A percentile compares a stretch with the other conserved stretches of the same genome.
Evolutionary conservation across 1,140 invertebrate genomes (phyloP).

Genomic region (Cydia strobilella): DNA sequence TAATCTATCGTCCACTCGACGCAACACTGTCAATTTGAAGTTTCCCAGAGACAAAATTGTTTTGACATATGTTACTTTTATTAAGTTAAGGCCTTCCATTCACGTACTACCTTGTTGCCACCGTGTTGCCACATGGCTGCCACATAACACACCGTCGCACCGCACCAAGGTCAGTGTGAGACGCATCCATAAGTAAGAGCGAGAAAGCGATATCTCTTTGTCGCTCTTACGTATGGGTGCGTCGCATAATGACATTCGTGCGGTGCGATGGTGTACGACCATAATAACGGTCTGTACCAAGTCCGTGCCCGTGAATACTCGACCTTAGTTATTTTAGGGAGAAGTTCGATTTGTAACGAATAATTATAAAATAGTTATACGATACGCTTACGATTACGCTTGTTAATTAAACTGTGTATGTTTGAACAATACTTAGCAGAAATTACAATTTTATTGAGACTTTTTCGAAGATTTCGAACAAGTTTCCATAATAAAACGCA

Average conservation of each 20-base stretch:
- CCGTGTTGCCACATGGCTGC: too few relatives aligned
- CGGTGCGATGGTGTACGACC: too few relatives aligned
- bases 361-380: background rate
- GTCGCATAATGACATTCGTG: too few relatives aligned
- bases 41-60: constrained; percentile 3
- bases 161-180: too few relatives aligned
- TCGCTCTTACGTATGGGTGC: too few relatives aligned
- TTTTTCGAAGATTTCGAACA: background rate
- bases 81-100: background rate
- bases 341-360: background rate
- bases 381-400: too few relatives aligned
- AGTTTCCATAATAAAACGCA: background rate
- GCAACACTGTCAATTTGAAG: constrained; percentile 17
- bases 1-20: constrained; percentile 21
- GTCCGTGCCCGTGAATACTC: too few relatives aligned
- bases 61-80: constrained; percentile 8
- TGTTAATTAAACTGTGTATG: background rate
- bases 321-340: background rate
- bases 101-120: too few relatives aligned
- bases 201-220: too few relatives aligned
- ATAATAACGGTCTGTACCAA: too few relatives aligned
- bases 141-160: too few relatives aligned
- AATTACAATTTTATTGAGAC: background rate
- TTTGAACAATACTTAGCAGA: background rate
- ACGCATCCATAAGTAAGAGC: too few relatives aligned